Percentiles rank a stretch among this genome's conserved stretches.
Conservation (phyloP, 2,113 vertebrate species). For the Megatriorchis doriae region DNA sequence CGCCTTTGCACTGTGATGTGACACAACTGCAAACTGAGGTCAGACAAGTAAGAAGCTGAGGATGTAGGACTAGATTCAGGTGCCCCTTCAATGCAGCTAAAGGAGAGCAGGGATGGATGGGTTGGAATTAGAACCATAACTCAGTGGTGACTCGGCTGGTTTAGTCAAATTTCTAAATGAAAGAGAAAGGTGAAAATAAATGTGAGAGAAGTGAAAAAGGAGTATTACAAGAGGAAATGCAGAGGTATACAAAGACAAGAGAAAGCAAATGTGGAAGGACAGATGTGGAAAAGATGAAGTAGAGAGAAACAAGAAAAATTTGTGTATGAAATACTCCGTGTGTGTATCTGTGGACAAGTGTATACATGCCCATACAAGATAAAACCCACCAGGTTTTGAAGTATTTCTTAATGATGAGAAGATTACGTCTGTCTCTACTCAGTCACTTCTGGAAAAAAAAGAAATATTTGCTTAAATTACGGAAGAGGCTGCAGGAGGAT, state of each 20-base stretch:
- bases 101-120: background rate
- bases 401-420: background rate
- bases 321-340: background rate
- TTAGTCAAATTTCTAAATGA: background rate
- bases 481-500: background rate
- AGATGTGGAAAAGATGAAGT: background rate
- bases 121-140: background rate
- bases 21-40: background rate
- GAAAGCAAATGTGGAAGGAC: background rate
- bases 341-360: background rate
- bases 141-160: background rate
- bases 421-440: background rate
- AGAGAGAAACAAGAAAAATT: background rate
- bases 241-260: background rate
- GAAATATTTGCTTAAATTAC: background rate
- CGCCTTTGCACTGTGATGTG: background rate
- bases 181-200: background rate
- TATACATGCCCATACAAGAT: background rate
- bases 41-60: background rate
- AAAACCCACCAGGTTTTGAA: background rate
- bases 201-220: background rate
- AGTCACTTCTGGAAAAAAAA: background rate
- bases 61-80: background rate
- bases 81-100: background rate
- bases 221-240: background rate